phyloP scores from a whole-genome alignment of 2,888 invertebrate genomes.

The Plagiodera versicolora region DNA sequence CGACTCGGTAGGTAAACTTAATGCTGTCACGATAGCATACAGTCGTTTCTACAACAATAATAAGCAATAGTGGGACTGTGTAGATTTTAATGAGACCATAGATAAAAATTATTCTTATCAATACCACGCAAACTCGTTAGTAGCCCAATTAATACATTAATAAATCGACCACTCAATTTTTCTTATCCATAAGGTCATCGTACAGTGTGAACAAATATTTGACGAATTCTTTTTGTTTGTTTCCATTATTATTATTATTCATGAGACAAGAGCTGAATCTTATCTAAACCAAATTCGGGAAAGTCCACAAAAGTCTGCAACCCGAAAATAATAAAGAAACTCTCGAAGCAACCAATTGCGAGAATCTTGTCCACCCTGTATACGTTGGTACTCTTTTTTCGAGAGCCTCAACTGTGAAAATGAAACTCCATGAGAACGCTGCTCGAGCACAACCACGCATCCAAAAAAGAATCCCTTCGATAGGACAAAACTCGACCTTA shows the following conservation, averaged over 20 bases:
- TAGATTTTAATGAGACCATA: constrained; percentile 32
- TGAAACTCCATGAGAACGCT: no score
- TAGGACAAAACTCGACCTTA: constrained; percentile 24
- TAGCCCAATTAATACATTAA: constrained; percentile 29
- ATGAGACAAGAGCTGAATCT: background rate
- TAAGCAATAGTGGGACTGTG: constrained; percentile 14
- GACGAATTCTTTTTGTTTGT: constrained; percentile 6
- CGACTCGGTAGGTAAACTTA: background rate
- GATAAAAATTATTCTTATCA: constrained; percentile 32
- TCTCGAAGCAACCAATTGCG: no score
- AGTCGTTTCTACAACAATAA: background rate
- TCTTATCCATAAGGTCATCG: constrained; percentile 29
- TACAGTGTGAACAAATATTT: constrained; percentile 26
- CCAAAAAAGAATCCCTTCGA: constrained; percentile 28
- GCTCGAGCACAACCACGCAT: no score
- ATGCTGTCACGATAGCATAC: background rate
- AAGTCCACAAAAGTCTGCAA: no score
- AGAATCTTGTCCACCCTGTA: no score
- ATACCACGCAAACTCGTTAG: constrained; percentile 25
- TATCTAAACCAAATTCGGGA: no score
- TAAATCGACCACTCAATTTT: constrained; percentile 26
- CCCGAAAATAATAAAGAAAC: no score
- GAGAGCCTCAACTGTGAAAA: no score
- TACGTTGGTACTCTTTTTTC: no score
- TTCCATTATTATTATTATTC: no score